Conservation (phyloP, 2,113 vertebrate genomes). For the Lepidothrix coronata region DNA sequence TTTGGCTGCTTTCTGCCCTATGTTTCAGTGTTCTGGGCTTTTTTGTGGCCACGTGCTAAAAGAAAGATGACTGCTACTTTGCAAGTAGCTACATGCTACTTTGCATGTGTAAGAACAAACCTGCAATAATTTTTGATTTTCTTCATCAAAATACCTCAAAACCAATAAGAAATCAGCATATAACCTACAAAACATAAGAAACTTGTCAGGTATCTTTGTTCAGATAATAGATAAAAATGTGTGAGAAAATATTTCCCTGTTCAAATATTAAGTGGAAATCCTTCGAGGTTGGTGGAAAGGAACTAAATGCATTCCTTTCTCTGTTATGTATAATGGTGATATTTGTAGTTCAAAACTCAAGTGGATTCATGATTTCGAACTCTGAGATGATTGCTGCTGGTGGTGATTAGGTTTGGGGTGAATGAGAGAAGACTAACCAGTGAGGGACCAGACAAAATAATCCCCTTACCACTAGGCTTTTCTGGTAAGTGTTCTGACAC, state of each 20-base stretch:
- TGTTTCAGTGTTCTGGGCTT: background rate
- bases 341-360: background rate
- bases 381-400: background rate
- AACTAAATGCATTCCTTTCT: background rate
- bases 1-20: background rate
- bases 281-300: background rate
- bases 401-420: background rate
- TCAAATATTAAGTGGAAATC: background rate
- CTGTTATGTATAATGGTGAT: background rate
- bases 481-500: background rate
- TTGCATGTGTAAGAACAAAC: background rate
- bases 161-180: background rate
- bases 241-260: background rate
- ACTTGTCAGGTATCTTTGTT: background rate
- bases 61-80: background rate
- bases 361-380: background rate
- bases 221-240: background rate
- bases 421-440: background rate
- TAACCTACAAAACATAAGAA: background rate
- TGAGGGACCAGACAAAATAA: background rate
- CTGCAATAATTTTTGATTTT: background rate
- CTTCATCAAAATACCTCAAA: background rate
- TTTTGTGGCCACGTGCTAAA: background rate
- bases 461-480: accelerated
- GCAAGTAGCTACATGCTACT: background rate